Evolutionary conservation across 2,888 invertebrate species (phyloP).

Genomic region (Malachius bipustulatus): DNA sequence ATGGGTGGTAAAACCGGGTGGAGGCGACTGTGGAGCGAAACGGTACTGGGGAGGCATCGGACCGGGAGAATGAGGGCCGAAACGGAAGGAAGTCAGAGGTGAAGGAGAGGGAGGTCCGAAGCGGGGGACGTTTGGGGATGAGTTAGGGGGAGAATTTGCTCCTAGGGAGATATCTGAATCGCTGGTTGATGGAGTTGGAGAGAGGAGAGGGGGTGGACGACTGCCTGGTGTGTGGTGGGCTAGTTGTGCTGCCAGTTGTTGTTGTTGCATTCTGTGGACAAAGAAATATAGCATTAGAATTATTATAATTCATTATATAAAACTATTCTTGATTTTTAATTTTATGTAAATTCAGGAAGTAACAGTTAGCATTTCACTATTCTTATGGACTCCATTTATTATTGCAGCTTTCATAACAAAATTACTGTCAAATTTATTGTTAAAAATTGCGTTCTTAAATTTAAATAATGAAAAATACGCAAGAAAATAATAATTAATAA

Average conservation of each 20-base stretch:
- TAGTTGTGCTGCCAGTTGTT: constrained; percentile 35
- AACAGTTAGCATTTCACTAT: too few species aligned
- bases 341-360: too few species aligned
- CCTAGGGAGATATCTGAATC: constrained; percentile 38
- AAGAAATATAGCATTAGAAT: too few species aligned
- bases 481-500: too few species aligned
- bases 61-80: constrained; percentile 37
- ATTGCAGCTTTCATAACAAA: too few species aligned
- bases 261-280: constrained; percentile 39
- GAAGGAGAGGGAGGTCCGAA: constrained; percentile 30
- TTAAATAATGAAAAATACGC: too few species aligned
- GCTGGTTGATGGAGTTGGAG: constrained; percentile 36
- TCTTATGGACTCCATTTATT: too few species aligned
- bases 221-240: constrained; percentile 31
- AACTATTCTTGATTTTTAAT: too few species aligned
- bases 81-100: constrained; percentile 34
- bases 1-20: too few species aligned
- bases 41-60: constrained; percentile 38
- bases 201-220: constrained; percentile 29
- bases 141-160: constrained; percentile 35
- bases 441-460: too few species aligned
- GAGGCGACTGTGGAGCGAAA: constrained; percentile 31
- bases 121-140: constrained; percentile 32
- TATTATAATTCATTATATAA: too few species aligned
- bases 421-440: too few species aligned